Base-by-base conservation (phyloP, 2,113 vertebrate genomes). In the human region DNA sequence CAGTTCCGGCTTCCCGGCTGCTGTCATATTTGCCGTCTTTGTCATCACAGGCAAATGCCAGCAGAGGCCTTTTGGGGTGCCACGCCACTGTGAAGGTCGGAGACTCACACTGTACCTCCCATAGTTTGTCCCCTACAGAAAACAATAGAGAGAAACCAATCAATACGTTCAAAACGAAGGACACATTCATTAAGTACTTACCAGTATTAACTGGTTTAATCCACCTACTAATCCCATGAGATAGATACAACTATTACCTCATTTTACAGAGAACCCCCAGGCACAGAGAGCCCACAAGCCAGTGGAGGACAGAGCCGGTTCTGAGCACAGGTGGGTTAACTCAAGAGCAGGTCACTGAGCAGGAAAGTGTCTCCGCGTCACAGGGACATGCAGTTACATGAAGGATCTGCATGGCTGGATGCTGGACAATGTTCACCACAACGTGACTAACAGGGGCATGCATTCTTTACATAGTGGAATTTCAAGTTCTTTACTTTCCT, bases 21-120 rank as follows among this genome's bases (percentile, higher is more conserved):
- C 99, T 99, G 98, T 99, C 99, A 0, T 99, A 99, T 98, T 99
- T 99, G 79, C 99, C 99, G 59, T 99, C 99, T 98, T 99, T 99
- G 99, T 99, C 99, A 0, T 99, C 99, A 70, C 99, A 99, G 95
- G 99, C 99, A 25, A 99, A 99, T 1, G 99, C 99, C 98, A 99
- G 97, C 94, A 99, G 98, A 0, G 99, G 99, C 82, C 99, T 98
- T 98, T 99, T 99, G 2, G 99, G 99, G 97, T 99, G 99, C 99
- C 99, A 99, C 59, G 99, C 99, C 43, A 99, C 99, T 0, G 99
- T 99, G 98, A 99, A 99, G 85, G 99, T 99, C 0, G 99, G 99
- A 1, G 99, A 99, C 93, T 99, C 99, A 0, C 99, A 99, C 98
- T 99, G 99, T n/a, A 99, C 99, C 98, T 99, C 99, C 99, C 99